A percentile compares a stretch with the other conserved stretches of the same genome.
These are phyloP conservation scores for Chironomus tentans DNA, from an alignment of 2,888 invertebrate genomes.

Conservation along the genomic window DNA sequence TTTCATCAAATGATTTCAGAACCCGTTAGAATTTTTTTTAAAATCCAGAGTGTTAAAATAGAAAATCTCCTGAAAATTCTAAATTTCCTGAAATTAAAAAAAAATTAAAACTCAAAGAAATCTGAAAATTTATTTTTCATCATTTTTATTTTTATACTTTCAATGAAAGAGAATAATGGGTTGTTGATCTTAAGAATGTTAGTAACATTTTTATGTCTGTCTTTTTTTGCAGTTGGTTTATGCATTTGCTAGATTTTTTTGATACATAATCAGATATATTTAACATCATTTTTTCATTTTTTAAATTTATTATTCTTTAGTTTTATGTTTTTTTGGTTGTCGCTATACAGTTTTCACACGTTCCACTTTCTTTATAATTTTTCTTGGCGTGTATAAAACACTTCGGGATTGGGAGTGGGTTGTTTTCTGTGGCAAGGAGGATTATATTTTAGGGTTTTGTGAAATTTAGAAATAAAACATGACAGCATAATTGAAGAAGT, in stretches of 20 bases:
- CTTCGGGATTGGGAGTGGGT: too few relatives aligned
- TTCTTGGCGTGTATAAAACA: background rate
- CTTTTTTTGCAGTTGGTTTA: background rate
- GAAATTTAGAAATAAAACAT: too few relatives aligned
- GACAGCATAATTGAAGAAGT: too few relatives aligned
- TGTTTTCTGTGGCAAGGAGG: too few relatives aligned
- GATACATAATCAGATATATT: background rate
- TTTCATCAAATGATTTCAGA: too few relatives aligned
- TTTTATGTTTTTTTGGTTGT: background rate
- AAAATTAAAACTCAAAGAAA: background rate
- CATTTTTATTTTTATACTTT: slow-evolving; percentile 9
- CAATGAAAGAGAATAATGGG: slow-evolving; percentile 20
- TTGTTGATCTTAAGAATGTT: slow-evolving; percentile 7
- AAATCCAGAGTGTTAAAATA: too few relatives aligned
- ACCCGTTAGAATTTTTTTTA: too few relatives aligned
- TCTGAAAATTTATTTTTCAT: background rate
- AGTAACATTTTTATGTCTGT: slow-evolving; percentile 15
- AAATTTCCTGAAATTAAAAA: background rate
- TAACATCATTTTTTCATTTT: background rate
- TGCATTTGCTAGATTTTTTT: background rate
- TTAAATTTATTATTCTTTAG: background rate
- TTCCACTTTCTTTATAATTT: background rate
- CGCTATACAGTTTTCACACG: background rate
- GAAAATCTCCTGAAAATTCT: too few relatives aligned
- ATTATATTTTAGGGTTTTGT: too few relatives aligned